Evolutionary conservation across 2,797 vertebrate genomes (phyloP), one percentile per base, ranked within the genome.

Genomic region (Ficedula albicollis): DNA sequence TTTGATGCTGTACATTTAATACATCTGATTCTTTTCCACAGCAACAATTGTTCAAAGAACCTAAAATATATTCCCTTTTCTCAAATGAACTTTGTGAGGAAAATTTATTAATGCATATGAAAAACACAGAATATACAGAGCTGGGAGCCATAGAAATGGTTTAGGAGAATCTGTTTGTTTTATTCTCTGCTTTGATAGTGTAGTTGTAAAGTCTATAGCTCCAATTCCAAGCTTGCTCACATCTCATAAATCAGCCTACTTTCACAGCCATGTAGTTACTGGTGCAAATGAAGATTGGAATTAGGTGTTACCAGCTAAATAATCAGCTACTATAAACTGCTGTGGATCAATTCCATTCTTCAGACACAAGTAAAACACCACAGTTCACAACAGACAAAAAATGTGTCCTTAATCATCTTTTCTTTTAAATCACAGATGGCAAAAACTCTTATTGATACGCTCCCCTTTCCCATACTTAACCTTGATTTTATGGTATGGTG

Each of bases 101-200:
- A 79, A 55, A 90, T 86, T 64, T 91, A 89, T 89, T 90, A 76
- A 64, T 84, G 74, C 60, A 70, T 72, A 51, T 70, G 56, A 89
- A 48, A 76, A 0, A 1, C n/a, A 90, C 17, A 32, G 17, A 66
- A 75, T 68, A 12, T 64, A 63, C 14, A 48, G 73, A 69, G 39
- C 43, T 76, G 25, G 20, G 18, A 94, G 69, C 13, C 26, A 62
- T 75, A 84, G 88, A 80, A 88, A 55, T 18, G 34, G 2, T 30
- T 85, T 75, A 64, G 43, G 41, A 81, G 32, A 84, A 91, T 58
- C 10, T 23, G 3, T 25, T 80, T 85, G 25, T 32, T 91, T 86
- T 79, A 78, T 66, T 86, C 43, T 66, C 39, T 72, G 20, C 21
- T 89, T 89, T 78, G 38, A 29, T 58, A 55, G 10, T 43, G 19